Conservation (phyloP, 2,113 vertebrate genomes). For the Pithys albifrons region DNA sequence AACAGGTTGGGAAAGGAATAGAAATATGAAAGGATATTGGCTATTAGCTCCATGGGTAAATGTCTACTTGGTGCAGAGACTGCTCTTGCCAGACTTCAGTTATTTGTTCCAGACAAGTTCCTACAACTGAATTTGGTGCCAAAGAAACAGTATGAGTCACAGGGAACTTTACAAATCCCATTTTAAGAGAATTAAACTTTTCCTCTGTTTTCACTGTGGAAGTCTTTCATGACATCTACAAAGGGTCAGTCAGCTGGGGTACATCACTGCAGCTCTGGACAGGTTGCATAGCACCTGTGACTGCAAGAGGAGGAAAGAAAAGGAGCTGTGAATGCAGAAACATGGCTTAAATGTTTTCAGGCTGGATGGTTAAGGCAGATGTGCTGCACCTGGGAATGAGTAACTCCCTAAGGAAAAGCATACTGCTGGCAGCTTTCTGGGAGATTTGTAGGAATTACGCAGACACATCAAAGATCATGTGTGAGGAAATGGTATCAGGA, state of each 20-base stretch:
- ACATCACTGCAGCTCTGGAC: background rate
- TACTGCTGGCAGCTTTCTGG: background rate
- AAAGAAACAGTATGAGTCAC: background rate
- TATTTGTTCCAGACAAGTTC: background rate
- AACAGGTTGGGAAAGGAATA: background rate
- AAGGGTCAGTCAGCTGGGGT: background rate
- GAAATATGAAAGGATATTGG: background rate
- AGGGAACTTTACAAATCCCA: background rate
- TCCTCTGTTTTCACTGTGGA: background rate
- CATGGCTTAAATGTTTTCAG: background rate
- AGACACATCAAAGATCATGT: background rate
- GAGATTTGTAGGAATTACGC: background rate
- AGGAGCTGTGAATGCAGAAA: rapidly evolving
- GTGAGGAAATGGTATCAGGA: background rate
- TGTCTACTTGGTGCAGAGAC: background rate
- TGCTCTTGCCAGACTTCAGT: background rate
- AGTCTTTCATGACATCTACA: background rate
- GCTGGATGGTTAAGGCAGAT: background rate
- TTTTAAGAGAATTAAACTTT: background rate
- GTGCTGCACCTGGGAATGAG: background rate
- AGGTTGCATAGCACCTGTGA: background rate
- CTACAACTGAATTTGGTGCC: background rate
- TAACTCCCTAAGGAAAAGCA: background rate
- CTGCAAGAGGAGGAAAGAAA: background rate
- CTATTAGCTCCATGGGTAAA: background rate